These are phyloP conservation scores for Beaufortia kweichowensis DNA, from an alignment of 2,113 vertebrate species.

Conservation along the genomic window DNA sequence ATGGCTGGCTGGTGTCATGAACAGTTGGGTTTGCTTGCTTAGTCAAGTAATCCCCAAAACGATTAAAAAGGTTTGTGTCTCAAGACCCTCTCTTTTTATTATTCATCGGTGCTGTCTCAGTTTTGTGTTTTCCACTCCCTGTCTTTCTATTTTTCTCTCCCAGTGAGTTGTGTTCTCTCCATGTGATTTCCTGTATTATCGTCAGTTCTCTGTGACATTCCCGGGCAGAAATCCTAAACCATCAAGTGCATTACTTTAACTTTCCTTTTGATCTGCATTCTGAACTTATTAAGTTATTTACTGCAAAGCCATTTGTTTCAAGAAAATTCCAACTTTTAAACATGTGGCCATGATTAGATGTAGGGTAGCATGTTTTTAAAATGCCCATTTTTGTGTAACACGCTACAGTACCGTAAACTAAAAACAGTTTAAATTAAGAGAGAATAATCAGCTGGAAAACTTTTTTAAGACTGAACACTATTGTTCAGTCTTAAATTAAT, in stretches of 20 bases:
- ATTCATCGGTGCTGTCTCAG: neutral
- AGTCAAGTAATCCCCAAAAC: too few species aligned
- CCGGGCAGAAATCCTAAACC: slow-evolving; percentile 7
- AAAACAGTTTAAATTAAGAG: neutral
- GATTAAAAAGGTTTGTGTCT: too few species aligned
- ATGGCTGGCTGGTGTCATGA: too few species aligned
- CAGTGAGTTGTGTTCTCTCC: neutral
- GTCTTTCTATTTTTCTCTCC: neutral
- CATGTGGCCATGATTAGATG: slow-evolving; percentile 45
- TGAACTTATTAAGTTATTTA: slow-evolving; percentile 18
- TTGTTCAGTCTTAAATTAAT: too few species aligned
- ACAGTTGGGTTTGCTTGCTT: too few species aligned
- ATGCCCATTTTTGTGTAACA: neutral
- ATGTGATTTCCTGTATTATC: neutral
- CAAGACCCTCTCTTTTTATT: neutral
- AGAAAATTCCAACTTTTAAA: slow-evolving; percentile 31
- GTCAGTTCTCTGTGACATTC: slow-evolving; percentile 6
- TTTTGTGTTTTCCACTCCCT: neutral
- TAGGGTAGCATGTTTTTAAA: slow-evolving; percentile 16
- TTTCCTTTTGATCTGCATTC: slow-evolving; percentile 23
- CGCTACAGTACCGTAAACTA: neutral
- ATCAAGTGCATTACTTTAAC: slow-evolving; percentile 1
- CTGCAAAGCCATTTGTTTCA: slow-evolving; percentile 20
- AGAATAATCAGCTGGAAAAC: too few species aligned
- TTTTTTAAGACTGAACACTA: too few species aligned